Evolutionary conservation across 2,113 vertebrate genomes (phyloP).

Genomic region (Microcebus lehilahytsara): DNA sequence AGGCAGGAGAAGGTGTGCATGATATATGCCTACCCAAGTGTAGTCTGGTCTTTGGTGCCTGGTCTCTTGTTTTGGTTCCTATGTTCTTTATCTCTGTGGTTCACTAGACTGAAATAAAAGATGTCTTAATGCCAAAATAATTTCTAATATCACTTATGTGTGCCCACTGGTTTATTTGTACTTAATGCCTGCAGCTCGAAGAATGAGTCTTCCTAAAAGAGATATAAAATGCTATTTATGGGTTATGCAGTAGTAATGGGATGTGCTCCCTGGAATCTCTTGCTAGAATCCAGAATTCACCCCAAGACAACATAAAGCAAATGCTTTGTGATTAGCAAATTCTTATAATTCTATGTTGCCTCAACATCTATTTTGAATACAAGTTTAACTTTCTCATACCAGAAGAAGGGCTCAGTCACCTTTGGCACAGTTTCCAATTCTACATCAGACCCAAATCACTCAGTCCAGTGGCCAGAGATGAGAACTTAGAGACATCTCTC

Average conservation of each 20-base stretch:
- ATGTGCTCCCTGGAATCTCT: background rate
- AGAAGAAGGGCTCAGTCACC: background rate
- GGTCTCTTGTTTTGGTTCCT: background rate
- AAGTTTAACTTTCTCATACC: background rate
- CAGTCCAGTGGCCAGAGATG: background rate
- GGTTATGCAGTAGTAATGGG: background rate
- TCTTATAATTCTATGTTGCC: background rate
- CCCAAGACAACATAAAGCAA: constrained; percentile 37
- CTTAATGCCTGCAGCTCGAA: background rate
- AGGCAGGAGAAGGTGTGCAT: background rate
- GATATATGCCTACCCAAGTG: background rate
- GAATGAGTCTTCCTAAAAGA: background rate
- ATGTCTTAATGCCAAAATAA: constrained; percentile 4
- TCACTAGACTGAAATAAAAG: background rate
- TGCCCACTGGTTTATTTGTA: background rate
- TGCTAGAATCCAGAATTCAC: background rate
- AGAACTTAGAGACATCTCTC: background rate
- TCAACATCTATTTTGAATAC: background rate
- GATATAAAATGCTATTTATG: background rate
- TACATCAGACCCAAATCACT: background rate
- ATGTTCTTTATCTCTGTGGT: background rate
- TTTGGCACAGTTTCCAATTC: background rate
- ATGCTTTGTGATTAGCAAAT: background rate
- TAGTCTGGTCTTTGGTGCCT: background rate
- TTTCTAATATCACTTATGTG: constrained; percentile 3